A percentile compares a stretch with the other conserved stretches of the same genome.
Conservation (phyloP, 2,888 invertebrate genomes). For the Crioceris asparagi region DNA sequence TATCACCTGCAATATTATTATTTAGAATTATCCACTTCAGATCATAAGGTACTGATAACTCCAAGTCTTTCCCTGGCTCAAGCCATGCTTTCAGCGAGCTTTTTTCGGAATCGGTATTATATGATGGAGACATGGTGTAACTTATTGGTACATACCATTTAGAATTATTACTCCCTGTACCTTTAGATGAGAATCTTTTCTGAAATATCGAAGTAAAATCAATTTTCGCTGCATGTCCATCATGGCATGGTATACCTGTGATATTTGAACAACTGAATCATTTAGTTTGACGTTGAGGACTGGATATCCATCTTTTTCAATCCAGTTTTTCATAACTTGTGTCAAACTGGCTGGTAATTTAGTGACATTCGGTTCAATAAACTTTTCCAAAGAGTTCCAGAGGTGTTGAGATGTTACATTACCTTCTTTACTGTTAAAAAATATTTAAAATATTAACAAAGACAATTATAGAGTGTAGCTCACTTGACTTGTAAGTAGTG, state of each 20-base stretch:
- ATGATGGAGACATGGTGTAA: constrained; percentile 37
- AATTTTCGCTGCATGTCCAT: too few species aligned
- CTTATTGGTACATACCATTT: constrained; percentile 44
- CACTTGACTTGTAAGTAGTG: constrained; percentile 18
- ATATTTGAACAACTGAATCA: too few species aligned
- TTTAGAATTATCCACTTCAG: constrained; percentile 19
- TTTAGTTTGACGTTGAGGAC: constrained; percentile 28
- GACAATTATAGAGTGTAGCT: constrained; percentile 9
- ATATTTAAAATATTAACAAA: constrained; percentile 9
- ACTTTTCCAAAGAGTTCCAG: constrained; percentile 10
- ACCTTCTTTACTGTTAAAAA: constrained; percentile 6
- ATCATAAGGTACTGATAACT: constrained; percentile 5
- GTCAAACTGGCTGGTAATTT: constrained; percentile 10
- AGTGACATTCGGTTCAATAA: constrained; percentile 30
- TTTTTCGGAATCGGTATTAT: constrained; percentile 31
- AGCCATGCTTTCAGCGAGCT: constrained; percentile 34
- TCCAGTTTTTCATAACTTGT: constrained; percentile 18
- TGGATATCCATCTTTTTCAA: constrained; percentile 18
- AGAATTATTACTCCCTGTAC: too few species aligned
- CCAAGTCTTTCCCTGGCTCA: constrained; percentile 16
- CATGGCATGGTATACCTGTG: too few species aligned
- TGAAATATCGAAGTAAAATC: too few species aligned
- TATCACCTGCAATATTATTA: constrained; percentile 6
- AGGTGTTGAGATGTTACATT: constrained; percentile 12
- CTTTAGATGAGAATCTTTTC: too few species aligned